Evolutionary conservation across 2,797 vertebrate genomes (phyloP).

Genomic region (Gallirallus australis): DNA sequence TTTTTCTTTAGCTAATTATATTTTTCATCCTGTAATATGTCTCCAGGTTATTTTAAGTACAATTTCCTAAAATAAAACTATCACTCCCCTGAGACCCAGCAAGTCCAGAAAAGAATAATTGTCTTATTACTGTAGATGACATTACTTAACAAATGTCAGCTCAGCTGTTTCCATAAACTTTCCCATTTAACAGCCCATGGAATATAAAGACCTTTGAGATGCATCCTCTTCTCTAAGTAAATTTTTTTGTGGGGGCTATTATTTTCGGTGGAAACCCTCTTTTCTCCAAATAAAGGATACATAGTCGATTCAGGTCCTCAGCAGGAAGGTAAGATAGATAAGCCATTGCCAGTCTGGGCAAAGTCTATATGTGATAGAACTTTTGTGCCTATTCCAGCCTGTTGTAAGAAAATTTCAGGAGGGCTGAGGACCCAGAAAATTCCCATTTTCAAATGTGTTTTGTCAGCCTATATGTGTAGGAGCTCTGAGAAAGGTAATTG

Average conservation of each 20-base stretch:
- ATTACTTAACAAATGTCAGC: background rate
- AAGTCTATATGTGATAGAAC: background rate
- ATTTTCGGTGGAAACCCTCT: background rate
- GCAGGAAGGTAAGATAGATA: background rate
- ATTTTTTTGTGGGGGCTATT: background rate
- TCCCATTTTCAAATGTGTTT: background rate
- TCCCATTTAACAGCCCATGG: background rate
- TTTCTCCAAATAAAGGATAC: background rate
- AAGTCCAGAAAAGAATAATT: background rate
- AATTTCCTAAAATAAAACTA: background rate
- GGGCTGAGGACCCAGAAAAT: background rate
- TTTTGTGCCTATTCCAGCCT: background rate
- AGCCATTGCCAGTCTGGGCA: background rate
- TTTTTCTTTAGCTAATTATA: background rate
- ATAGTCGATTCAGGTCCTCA: background rate
- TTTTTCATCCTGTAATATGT: background rate
- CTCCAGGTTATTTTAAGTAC: background rate
- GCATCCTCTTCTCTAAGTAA: background rate
- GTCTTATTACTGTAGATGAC: background rate
- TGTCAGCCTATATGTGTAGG: background rate
- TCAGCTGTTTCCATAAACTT: background rate
- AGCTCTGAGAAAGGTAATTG: background rate
- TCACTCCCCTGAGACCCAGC: background rate
- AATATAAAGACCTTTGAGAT: background rate
- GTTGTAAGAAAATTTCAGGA: background rate